Evolutionary conservation across 2,797 vertebrate genomes (phyloP), one percentile per base, ranked within the genome.

Genomic region (Diglossa cyanea): DNA sequence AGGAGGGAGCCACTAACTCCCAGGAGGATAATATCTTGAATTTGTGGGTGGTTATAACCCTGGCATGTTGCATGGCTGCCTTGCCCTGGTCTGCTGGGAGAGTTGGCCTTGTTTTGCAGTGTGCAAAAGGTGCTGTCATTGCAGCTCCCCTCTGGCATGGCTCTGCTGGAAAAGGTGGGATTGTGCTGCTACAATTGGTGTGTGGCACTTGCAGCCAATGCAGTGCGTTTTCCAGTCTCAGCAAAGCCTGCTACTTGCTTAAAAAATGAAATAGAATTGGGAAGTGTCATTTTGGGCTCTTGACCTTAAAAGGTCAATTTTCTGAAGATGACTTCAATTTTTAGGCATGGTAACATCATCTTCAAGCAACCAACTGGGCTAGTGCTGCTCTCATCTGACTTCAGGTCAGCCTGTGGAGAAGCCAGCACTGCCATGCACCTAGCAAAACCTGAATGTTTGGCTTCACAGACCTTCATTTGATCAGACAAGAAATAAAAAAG

Each of bases 131-230:
- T 70, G 70, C 78, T 72, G 35, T 57, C 1, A 3, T 33, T 61
- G 58, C 50, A 61, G 60, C 28, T 73, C 17, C 10, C 11, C 8
- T 51, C n/a, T 7, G 35, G 42, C 42, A 9, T 55, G 71, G 21
- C 21, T 65, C 44, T 72, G 44, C 76, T 87, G 88, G 61, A 19
- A 60, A 31, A 67, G 25, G 39, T 58, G 68, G 31, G 17, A 12
- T 35, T 55, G 37, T 68, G 42, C 55, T 58, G 33, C 50, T 44
- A 0, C 23, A 19, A 0, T 12, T 1, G 0, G 8, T 5, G 19
- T 45, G 26, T 45, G 66, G 73, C 53, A 61, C 60, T 80, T 53
- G 48, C 24, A 63, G 84, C 51, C 58, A 58, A 47, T 1, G 3
- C 40, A 45, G 12, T n/a, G 45, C 11, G 0, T 77, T 88, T 54